Conservation (phyloP, 1,140 invertebrate genomes). For the Bombus fervidus region DNA sequence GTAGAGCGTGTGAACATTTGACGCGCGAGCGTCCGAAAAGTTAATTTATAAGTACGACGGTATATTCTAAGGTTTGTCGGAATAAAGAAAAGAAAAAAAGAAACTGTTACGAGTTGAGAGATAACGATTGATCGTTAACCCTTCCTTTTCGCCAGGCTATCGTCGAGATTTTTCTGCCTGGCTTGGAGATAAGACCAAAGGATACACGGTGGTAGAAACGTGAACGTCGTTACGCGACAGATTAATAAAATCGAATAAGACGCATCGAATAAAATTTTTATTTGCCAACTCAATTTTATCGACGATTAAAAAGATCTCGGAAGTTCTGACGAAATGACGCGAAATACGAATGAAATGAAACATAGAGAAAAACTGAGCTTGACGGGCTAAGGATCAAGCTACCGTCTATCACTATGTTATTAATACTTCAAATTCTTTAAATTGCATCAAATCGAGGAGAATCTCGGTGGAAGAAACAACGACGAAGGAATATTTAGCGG, state of each 20-base stretch:
- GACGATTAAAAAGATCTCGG: background rate
- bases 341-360: background rate
- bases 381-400: no score
- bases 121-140: background rate
- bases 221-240: no score
- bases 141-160: background rate
- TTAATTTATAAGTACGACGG: constrained; percentile 59
- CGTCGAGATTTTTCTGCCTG: background rate
- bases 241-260: background rate
- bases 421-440: background rate
- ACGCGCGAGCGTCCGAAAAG: constrained; percentile 22
- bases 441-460: background rate
- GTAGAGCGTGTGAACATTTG: constrained; percentile 35
- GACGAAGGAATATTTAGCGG: no score
- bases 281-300: background rate
- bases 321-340: background rate
- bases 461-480: background rate
- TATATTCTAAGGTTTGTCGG: constrained; percentile 57
- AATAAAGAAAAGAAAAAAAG: constrained; percentile 56
- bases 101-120: background rate
- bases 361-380: no score
- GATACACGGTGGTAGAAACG: background rate
- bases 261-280: background rate
- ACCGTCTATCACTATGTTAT: no score
- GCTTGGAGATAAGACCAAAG: background rate